Percentiles rank a stretch among this genome's conserved stretches.
Conservation (phyloP, 2,797 vertebrate genomes). For the Calcarius lapponicus region DNA sequence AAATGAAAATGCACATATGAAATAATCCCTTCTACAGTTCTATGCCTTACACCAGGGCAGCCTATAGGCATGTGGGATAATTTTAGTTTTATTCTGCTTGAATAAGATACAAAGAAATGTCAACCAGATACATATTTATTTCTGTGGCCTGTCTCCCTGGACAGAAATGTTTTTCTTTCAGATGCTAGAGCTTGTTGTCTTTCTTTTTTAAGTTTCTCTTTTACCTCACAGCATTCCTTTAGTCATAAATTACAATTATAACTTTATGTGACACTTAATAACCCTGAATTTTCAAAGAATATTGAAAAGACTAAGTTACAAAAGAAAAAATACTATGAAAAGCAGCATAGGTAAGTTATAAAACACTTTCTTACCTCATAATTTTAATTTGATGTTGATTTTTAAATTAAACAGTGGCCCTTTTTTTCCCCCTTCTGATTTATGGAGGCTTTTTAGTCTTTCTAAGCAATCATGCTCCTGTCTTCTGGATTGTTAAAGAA, state of each 20-base stretch:
- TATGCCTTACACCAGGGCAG: neutral
- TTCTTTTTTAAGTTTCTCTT: neutral
- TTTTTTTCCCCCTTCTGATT: neutral
- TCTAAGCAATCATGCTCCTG: neutral
- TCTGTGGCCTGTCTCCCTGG: neutral
- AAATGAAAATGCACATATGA: slow-evolving; percentile 28
- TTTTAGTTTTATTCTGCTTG: slow-evolving; percentile 42
- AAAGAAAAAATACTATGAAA: neutral
- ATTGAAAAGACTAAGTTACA: neutral
- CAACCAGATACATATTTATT: slow-evolving; percentile 19
- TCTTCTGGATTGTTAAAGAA: neutral
- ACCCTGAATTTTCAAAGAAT: neutral
- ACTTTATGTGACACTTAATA: neutral
- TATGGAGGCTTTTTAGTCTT: neutral
- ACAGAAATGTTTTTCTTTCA: neutral
- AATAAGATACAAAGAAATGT: slow-evolving; percentile 38
- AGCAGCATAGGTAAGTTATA: neutral
- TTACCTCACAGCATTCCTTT: neutral
- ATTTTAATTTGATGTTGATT: neutral
- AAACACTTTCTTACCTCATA: neutral
- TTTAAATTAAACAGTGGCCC: neutral
- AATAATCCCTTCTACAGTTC: neutral
- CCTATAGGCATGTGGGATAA: neutral
- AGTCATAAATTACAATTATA: neutral
- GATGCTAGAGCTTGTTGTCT: neutral